Base-by-base conservation (phyloP, 2,888 invertebrate species). In the Catocala sponsa region DNA sequence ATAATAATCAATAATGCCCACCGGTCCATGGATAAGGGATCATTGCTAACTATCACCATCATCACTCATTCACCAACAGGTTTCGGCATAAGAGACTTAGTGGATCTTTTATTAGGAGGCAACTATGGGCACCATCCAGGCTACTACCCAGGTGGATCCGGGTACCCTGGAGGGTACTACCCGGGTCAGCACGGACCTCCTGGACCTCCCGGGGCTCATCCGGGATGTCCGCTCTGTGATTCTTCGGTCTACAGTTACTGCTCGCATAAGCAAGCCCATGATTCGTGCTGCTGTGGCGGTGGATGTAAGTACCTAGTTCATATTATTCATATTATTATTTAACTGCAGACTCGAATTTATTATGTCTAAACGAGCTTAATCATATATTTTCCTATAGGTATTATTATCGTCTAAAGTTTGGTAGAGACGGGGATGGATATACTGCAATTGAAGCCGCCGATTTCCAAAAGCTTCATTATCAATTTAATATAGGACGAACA, bases 221-320 rank as follows among this genome's bases (percentile, higher is more conserved):
- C 91, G 0, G 94, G 94, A n/a, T 97, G 97, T 76, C 97, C 97
- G 0, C 84, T 96, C 35, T 97, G 97, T 78, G 97, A 97, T 83
- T 96, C 96, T 0, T 97, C 97, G 0, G 97, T 97, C 5, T 97
- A 96, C 86, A 95, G 96, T 74, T 97, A 97, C 86, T 97, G 97
- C 83, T 96, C 96, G 0, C 95, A 97, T 63, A 97, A 97, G 88
- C 92, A 97, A 61, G 93, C 96, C 5, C 97, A 97, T 78, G 97
- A 97, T 81, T 95, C 97, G 0, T 97, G 97, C 82, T 97, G 97
- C 82, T 97, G 97, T 76, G 95, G 95, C 79, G 79, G 84, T 55
- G 81, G 83, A 25, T 93, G 95, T 95, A 74, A 94, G 93, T n/a
- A n/a, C n/a, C n/a, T n/a, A n/a, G n/a, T n/a, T n/a, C n/a, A n/a